Conservation (phyloP, 2,113 vertebrate species). For the Emydocephalus ijimae region DNA sequence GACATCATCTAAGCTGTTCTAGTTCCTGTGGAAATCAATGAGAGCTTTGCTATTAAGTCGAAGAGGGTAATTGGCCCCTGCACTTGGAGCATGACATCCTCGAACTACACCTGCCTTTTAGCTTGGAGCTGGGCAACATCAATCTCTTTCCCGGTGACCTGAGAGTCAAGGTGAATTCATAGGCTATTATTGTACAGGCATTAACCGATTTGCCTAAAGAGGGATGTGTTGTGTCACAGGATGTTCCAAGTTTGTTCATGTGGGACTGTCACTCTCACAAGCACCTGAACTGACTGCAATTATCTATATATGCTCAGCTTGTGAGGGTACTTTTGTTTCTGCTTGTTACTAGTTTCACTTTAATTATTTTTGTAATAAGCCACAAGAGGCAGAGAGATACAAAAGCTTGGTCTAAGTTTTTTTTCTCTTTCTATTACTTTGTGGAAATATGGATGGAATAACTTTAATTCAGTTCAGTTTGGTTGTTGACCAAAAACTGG, state of each 20-base stretch:
- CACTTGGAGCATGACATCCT: neutral
- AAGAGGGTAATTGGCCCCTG: neutral
- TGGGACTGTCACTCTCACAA: neutral
- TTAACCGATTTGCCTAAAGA: neutral
- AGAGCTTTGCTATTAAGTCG: neutral
- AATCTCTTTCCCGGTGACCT: neutral
- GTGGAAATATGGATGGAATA: neutral
- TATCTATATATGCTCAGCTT: neutral
- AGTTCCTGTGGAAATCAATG: slow-evolving; percentile 14
- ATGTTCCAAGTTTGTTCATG: neutral
- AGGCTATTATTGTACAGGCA: neutral
- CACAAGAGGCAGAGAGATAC: neutral
- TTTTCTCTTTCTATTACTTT: neutral
- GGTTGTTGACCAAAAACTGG: neutral
- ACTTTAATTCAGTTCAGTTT: neutral
- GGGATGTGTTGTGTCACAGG: neutral
- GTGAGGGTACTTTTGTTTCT: neutral
- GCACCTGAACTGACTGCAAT: neutral
- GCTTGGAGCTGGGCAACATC: neutral
- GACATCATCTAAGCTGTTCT: slow-evolving; percentile 18
- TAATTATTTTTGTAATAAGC: neutral
- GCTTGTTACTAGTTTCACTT: neutral
- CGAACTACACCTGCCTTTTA: neutral
- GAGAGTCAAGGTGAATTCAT: neutral
- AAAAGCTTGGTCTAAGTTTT: neutral